Conservation (phyloP, 2,888 invertebrate species). For the Gastracanthus pulcherrimus region DNA sequence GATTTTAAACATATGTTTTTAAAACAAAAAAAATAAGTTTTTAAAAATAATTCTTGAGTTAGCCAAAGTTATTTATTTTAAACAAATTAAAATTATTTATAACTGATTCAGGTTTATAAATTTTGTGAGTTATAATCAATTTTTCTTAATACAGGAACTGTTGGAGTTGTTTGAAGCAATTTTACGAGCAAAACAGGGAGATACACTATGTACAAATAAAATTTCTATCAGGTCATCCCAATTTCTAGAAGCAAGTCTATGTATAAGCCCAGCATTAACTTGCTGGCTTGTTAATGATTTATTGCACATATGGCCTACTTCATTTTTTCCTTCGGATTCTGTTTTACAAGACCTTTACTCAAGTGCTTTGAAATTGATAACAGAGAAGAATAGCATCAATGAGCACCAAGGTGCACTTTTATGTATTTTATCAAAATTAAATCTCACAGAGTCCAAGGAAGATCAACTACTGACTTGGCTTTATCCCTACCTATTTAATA, state of each 20-base stretch:
- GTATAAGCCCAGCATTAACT: conserved; percentile 74
- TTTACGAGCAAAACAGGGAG: conserved; percentile 58
- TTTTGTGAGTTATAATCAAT: too few relatives aligned
- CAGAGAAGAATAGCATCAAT: conserved; percentile 61
- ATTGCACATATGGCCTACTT: conserved; percentile 65
- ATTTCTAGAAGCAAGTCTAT: conserved; percentile 78
- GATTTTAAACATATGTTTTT: too few relatives aligned
- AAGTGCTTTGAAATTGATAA: conserved; percentile 62
- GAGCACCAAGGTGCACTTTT: conserved; percentile 61
- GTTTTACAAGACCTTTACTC: conserved; percentile 69
- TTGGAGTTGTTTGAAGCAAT: conserved; percentile 61
- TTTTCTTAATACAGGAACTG: conserved; percentile 43
- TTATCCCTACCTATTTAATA: conserved; percentile 65
- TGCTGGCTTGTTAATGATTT: conserved; percentile 71
- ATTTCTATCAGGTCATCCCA: conserved; percentile 74
- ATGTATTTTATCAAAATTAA: conserved; percentile 70
- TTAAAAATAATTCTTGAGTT: neutral
- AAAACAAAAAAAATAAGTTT: too few relatives aligned
- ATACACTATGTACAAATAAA: conserved; percentile 73
- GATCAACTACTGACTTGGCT: conserved; percentile 65
- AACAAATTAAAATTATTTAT: neutral
- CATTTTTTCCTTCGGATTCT: conserved; percentile 60
- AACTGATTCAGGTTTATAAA: too few relatives aligned
- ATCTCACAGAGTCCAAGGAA: conserved; percentile 65
- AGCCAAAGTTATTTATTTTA: conserved; percentile 8